These are phyloP conservation scores for Octonoba sinensis DNA, from an alignment of 2,888 invertebrate genomes.

Conservation along the genomic window DNA sequence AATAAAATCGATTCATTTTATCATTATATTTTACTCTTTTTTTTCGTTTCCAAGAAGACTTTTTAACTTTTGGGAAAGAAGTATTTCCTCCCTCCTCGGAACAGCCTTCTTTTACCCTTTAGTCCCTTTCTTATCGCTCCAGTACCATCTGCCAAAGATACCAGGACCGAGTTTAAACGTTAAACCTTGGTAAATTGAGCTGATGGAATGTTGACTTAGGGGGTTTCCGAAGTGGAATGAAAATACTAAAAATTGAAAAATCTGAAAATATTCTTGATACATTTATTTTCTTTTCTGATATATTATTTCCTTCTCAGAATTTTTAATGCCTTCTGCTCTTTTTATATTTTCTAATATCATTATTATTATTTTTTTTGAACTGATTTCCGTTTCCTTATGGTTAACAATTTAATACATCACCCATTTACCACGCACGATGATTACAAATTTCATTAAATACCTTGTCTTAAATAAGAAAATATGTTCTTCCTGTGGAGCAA, in stretches of 20 bases:
- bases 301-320: too few species aligned
- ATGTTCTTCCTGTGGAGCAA: too few species aligned
- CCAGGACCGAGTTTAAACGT: slow-evolving; percentile 43
- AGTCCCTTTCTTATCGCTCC: slow-evolving; percentile 36
- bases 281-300: too few species aligned
- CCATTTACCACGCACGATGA: too few species aligned
- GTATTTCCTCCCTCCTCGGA: neutral
- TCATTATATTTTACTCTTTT: slow-evolving; percentile 10
- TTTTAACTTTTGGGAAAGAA: slow-evolving; percentile 1
- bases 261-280: too few species aligned
- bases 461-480: too few species aligned
- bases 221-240: slow-evolving; percentile 15
- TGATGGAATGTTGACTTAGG: slow-evolving; percentile 51
- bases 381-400: too few species aligned
- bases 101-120: neutral
- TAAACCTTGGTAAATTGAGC: slow-evolving; percentile 59
- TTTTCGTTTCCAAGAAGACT: slow-evolving; percentile 25
- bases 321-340: too few species aligned
- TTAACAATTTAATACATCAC: too few species aligned
- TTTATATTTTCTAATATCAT: too few species aligned
- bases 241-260: neutral
- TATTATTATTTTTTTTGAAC: too few species aligned
- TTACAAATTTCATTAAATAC: too few species aligned
- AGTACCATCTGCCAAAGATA: slow-evolving; percentile 56
- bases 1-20: slow-evolving; percentile 37